Conservation (phyloP, 2,113 vertebrate genomes). For the Rattus norvegicus region GRCr8 NC_086024.1:54345501-54346000, state of each 20-base stretch:
- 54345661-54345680: neutral
- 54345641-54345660: neutral
- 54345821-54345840: neutral
- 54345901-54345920: neutral
- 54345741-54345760: neutral
- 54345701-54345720: neutral
- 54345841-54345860: neutral
- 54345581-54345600: neutral
- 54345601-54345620: neutral
- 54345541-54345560: neutral
- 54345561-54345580: neutral
- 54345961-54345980: neutral
- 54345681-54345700: neutral
- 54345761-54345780: neutral
- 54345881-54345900: neutral
- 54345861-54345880: neutral
- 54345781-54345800: neutral
- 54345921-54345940: slow-evolving; percentile 14
- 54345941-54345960: neutral
- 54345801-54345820: neutral
- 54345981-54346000: neutral
- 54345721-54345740: neutral
- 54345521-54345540: neutral
- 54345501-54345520: neutral
- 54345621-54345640: neutral